These are phyloP conservation scores for Pandemis heparana DNA, from an alignment of 2,888 invertebrate genomes.

Conservation along the genomic window DNA sequence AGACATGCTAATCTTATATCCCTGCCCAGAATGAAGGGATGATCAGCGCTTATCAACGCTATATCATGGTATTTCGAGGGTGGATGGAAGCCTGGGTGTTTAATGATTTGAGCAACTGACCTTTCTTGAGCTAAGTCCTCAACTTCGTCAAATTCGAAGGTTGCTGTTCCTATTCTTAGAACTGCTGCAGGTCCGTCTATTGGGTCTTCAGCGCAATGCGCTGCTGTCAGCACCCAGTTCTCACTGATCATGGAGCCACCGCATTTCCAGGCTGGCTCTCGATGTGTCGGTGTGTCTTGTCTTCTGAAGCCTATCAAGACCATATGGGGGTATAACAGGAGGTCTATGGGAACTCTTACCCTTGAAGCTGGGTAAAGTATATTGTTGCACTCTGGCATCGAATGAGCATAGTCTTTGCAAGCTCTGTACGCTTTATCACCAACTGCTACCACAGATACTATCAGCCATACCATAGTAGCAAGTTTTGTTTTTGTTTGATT, in stretches of 20 bases:
- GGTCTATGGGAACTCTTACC: constrained; percentile 76
- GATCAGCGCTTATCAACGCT: constrained; percentile 85
- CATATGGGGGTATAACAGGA: constrained; percentile 87
- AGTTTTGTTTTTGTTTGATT: constrained; percentile 29
- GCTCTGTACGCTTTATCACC: constrained; percentile 74
- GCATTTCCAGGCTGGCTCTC: constrained; percentile 71
- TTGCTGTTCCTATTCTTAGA: constrained; percentile 83
- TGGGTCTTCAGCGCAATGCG: constrained; percentile 74
- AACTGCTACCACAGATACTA: constrained; percentile 47
- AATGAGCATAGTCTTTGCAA: constrained; percentile 69
- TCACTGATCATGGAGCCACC: constrained; percentile 76
- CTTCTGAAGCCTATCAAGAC: constrained; percentile 78
- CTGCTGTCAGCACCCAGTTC: constrained; percentile 78
- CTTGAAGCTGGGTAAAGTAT: constrained; percentile 63
- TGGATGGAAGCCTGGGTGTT: constrained; percentile 85
- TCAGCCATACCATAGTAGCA: constrained; percentile 41
- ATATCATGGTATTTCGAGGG: constrained; percentile 88
- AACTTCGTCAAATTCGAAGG: constrained; percentile 78
- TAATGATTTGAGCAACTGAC: constrained; percentile 68
- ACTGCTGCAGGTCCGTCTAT: constrained; percentile 79
- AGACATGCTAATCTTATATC: constrained; percentile 88
- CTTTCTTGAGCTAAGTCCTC: constrained; percentile 83
- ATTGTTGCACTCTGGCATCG: constrained; percentile 80
- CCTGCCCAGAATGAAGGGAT: constrained; percentile 77
- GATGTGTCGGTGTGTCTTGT: constrained; percentile 32